Evolutionary conservation across 1,140 invertebrate species (phyloP), one percentile per base, ranked within the genome.

Genomic region (Lycorma delicatula): DNA sequence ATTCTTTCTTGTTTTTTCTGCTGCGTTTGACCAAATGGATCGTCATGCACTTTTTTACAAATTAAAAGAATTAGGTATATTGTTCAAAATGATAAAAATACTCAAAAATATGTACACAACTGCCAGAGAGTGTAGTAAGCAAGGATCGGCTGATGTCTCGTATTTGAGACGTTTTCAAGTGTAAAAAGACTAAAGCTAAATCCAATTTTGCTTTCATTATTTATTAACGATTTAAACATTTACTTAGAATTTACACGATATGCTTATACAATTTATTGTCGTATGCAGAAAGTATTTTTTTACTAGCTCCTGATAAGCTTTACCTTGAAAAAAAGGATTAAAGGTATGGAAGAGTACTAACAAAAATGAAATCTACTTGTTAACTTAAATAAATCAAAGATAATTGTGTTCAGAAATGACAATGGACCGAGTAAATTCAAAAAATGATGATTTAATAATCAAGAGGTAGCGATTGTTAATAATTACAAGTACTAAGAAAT

Each of bases 121-220:
- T n/a, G n/a, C n/a, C n/a, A n/a, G n/a, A n/a, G n/a, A n/a, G n/a
- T n/a, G n/a, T n/a, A 44, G 26, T n/a, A 5, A 38, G 12, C 20
- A 41, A 29, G 34, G 51, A 26, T 16, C 27, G 16, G 36, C 54
- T 6, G n/a, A n/a, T n/a, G n/a, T n/a, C n/a, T n/a, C n/a, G n/a
- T n/a, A 31, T 54, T 60, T 28, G 38, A 51, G n/a, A 29, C 51
- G 48, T 50, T 56, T 6, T 47, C 58, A 13, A 63, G 62, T 3
- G 57, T 65, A 1, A 36, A 65, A 28, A 61, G 62, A 6, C 23
- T 12, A 11, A n/a, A 47, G 56, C 60, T 56, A 57, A 63, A 34
- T 59, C 9, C 44, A n/a, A 11, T 58, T 59, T 23, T 65, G 60
- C 48, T 59, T 62, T 27, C 58, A 56, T 7, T 67, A 28, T 50